Evolutionary conservation across 2,113 vertebrate genomes (phyloP).

Genomic region (Turdus rufiventris): DNA sequence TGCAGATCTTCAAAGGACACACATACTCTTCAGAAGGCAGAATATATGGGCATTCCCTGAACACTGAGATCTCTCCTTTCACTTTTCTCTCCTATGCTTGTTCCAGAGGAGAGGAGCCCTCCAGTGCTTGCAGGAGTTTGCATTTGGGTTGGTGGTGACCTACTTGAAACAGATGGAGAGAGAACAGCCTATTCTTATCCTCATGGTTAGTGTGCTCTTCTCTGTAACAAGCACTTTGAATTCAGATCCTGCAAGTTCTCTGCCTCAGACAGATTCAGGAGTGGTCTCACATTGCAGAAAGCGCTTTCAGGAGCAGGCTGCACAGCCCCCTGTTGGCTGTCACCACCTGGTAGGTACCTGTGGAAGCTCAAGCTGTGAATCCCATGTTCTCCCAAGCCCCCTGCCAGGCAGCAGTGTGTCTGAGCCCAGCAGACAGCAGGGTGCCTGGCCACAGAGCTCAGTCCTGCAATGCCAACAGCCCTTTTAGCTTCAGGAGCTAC

Average conservation of each 20-base stretch:
- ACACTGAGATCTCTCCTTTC: not conserved
- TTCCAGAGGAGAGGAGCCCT: not conserved
- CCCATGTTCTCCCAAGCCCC: too few species aligned
- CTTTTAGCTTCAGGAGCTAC: not conserved
- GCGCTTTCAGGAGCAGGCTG: not conserved
- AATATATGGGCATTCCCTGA: not conserved
- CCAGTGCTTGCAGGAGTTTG: not conserved
- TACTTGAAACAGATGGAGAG: constrained; percentile 44
- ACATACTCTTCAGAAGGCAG: not conserved
- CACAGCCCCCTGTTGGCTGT: not conserved
- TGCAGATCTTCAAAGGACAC: not conserved
- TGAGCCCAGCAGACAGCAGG: not conserved
- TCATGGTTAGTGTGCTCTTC: not conserved
- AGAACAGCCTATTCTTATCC: constrained; percentile 7
- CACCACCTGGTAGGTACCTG: not conserved
- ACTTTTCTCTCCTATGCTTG: not conserved
- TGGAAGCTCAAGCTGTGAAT: not conserved
- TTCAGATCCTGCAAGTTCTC: not conserved
- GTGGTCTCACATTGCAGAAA: not conserved
- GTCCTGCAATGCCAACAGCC: not conserved
- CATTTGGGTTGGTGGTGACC: not conserved
- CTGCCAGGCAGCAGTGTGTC: not conserved
- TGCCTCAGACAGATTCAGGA: not conserved
- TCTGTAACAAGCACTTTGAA: not conserved
- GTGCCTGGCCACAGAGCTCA: not conserved